phyloP scores from a whole-genome alignment of 2,888 invertebrate genomes.

The Mantis religiosa region DNA sequence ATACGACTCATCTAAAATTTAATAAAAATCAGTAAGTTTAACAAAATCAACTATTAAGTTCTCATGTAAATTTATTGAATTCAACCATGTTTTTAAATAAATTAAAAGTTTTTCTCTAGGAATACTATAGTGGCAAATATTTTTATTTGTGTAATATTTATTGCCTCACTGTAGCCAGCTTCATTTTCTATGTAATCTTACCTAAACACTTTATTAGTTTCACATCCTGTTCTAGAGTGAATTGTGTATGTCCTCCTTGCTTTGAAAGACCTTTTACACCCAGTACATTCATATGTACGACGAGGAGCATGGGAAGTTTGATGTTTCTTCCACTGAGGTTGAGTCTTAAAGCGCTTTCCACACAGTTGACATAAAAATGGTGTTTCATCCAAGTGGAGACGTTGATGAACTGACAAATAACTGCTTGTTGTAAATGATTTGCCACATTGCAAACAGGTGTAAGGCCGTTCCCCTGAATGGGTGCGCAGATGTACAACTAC shows the following conservation, averaged over 20 bases:
- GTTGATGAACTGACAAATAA: not conserved
- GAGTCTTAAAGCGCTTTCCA: not conserved
- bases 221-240: not conserved
- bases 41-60: no score
- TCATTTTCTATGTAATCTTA: no score
- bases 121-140: no score
- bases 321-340: not conserved
- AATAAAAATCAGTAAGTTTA: no score
- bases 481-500: not conserved
- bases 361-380: not conserved
- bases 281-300: not conserved
- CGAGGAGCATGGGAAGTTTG: not conserved
- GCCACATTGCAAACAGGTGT: not conserved
- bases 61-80: no score
- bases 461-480: not conserved
- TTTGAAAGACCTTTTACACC: not conserved
- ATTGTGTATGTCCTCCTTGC: not conserved
- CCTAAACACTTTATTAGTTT: not conserved
- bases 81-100: no score
- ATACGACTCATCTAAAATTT: no score
- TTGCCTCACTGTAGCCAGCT: no score
- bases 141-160: no score
- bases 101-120: no score
- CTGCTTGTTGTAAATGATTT: not conserved
- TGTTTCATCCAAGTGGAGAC: not conserved